Base-by-base conservation (phyloP, 2,797 vertebrate genomes). In the Siniperca obscura region DNA sequence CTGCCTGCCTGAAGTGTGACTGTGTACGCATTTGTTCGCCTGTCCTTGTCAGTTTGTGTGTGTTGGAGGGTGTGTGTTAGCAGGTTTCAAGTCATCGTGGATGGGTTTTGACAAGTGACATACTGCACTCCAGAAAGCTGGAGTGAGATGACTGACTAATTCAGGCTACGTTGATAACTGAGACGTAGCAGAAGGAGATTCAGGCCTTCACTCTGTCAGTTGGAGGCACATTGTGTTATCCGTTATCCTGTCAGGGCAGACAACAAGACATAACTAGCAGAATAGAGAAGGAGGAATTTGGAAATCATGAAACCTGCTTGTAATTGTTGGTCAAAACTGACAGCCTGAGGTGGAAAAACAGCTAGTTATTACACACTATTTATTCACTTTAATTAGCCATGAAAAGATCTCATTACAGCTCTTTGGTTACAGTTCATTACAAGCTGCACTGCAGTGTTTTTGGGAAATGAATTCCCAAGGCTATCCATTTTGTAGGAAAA, bases 61-160 rank as follows among this genome's bases (percentile, higher is more conserved):
- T 52, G 30, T 25, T 62, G 74, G 52, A 21, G 42, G 36, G 60
- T 82, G 61, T 78, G 70, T 61, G 65, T 78, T 50, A 55, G 74
- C 68, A 72, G 65, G 79, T 85, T 90, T 88, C 87, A 86, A 91
- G 90, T 87, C 84, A 86, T 74, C 7, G 13, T 25, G 70, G 90
- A 92, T 89, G 70, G 56, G 78, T 89, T 90, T 87, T 93, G 94
- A 94, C 92, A 94, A 91, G 90, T 92, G 92, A 92, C 91, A 90
- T 57, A 65, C 73, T 81, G 83, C 90, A 84, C 86, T 89, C 73
- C 74, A 80, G 80, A 87, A 86, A 90, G 89, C 86, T 52, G 75
- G 48, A 84, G 82, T 65, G 85, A 86, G 86, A 90, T 86, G 90
- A 90, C 88, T 84, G 90, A 89, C 88, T 93, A 93, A 92, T 88